Evolutionary conservation across 2,888 invertebrate species (phyloP).

Genomic region (Drosophila subsilvestris): DNA sequence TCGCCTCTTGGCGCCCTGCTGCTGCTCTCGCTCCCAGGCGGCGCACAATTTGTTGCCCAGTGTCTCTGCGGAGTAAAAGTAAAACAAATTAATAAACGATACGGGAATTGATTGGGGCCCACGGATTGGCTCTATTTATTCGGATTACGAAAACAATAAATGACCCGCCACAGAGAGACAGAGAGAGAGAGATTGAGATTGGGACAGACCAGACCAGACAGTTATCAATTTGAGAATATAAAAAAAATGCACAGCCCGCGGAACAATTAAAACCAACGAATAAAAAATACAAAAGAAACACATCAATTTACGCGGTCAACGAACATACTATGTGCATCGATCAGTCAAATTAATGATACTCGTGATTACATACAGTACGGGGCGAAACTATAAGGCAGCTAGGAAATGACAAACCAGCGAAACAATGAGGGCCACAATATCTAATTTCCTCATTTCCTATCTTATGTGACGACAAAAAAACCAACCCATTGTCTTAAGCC

Average conservation of each 20-base stretch:
- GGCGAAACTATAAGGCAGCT: slow-evolving; percentile 7
- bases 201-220: not conserved
- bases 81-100: slow-evolving; percentile 22
- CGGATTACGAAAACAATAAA: slow-evolving; percentile 34
- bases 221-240: slow-evolving; percentile 33
- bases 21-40: slow-evolving; percentile 86
- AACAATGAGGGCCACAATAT: not conserved
- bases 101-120: not conserved
- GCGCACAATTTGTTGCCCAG: slow-evolving; percentile 87
- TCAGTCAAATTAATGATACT: slow-evolving; percentile 38
- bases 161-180: not conserved
- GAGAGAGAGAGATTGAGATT: too few relatives aligned
- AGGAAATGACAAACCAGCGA: not conserved
- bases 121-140: slow-evolving; percentile 13
- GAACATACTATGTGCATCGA: slow-evolving; percentile 47
- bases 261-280: slow-evolving; percentile 26
- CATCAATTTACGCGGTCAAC: slow-evolving; percentile 43
- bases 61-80: slow-evolving; percentile 68
- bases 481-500: not conserved
- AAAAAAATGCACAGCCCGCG: slow-evolving; percentile 13
- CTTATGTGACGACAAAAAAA: not conserved
- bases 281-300: slow-evolving; percentile 4
- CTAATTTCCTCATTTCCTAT: not conserved
- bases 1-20: slow-evolving; percentile 74
- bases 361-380: slow-evolving; percentile 23